Conservation (phyloP, 64 coral and sea anemone species). For the Dendrophyllia cribrosa region DNA sequence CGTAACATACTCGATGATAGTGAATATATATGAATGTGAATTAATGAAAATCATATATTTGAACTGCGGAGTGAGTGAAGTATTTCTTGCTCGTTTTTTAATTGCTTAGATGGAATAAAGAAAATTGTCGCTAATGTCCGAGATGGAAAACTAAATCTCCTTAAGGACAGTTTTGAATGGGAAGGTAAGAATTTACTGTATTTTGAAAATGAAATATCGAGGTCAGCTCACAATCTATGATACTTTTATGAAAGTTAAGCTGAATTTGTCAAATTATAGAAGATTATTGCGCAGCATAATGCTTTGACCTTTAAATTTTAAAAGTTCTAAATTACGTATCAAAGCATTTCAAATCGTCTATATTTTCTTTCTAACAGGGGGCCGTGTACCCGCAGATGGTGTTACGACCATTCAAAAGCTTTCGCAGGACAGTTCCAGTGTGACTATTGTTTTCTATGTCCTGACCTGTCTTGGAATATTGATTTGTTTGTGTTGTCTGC, state of each 20-base stretch:
- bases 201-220: too few relatives aligned
- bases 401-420: not conserved
- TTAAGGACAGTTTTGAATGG: slow-evolving; percentile 45
- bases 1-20: too few relatives aligned
- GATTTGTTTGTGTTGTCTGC: slow-evolving; percentile 63
- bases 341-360: too few relatives aligned
- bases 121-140: slow-evolving; percentile 44
- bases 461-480: slow-evolving; percentile 51
- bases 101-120: slow-evolving; percentile 32
- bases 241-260: too few relatives aligned
- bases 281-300: too few relatives aligned
- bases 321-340: too few relatives aligned
- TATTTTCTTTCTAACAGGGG: slow-evolving; percentile 15
- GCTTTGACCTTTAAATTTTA: too few relatives aligned
- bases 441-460: slow-evolving; percentile 33
- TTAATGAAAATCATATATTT: too few relatives aligned
- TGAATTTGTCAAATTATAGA: too few relatives aligned
- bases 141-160: not conserved
- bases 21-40: too few relatives aligned
- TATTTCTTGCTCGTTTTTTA: not conserved
- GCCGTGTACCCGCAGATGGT: slow-evolving; percentile 32
- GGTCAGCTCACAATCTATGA: too few relatives aligned
- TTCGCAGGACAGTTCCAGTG: not conserved
- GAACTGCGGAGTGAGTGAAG: too few relatives aligned
- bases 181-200: slow-evolving; percentile 35